These are phyloP conservation scores for Drosophila watanabei DNA, from an alignment of 1,140 invertebrate genomes.

Conservation along the genomic window DNA sequence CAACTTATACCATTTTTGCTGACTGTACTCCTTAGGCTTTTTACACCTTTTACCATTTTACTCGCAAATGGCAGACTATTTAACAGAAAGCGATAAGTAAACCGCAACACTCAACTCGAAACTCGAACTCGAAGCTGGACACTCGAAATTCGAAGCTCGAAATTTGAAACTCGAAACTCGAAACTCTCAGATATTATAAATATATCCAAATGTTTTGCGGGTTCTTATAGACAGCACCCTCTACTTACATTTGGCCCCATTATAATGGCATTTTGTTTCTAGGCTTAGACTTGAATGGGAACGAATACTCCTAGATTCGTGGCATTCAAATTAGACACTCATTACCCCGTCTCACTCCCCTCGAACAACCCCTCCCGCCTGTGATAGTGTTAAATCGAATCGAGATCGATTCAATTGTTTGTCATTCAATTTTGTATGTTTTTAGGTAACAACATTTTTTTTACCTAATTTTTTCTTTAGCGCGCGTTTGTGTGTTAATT, in stretches of 20 bases:
- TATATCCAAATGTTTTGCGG: conserved; percentile 12
- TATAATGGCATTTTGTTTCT: conserved; percentile 24
- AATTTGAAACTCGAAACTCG: not conserved
- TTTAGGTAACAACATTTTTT: conserved; percentile 2
- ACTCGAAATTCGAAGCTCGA: not conserved
- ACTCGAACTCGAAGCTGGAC: not conserved
- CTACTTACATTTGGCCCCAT: conserved; percentile 21
- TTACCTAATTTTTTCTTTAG: not conserved
- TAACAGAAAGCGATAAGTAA: conserved; percentile 43
- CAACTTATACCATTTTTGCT: conserved; percentile 82
- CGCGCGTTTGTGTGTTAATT: conserved; percentile 14
- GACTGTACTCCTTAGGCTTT: conserved; percentile 82
- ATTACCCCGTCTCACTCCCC: conserved; percentile 1
- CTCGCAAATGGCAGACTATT: conserved; percentile 72
- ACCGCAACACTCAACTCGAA: conserved; percentile 42
- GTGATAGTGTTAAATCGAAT: conserved; percentile 72
- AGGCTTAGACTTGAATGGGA: conserved; percentile 18
- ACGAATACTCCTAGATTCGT: conserved; percentile 4
- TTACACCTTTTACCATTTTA: conserved; percentile 83
- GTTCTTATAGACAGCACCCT: conserved; percentile 20
- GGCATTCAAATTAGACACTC: conserved; percentile 5
- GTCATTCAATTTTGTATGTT: conserved; percentile 5
- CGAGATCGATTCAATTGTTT: conserved; percentile 32
- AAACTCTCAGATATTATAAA: conserved; percentile 8
- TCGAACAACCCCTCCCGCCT: conserved; percentile 56